Base-by-base conservation (phyloP, 2,113 vertebrate species). In the Phasianus colchicus region DNA sequence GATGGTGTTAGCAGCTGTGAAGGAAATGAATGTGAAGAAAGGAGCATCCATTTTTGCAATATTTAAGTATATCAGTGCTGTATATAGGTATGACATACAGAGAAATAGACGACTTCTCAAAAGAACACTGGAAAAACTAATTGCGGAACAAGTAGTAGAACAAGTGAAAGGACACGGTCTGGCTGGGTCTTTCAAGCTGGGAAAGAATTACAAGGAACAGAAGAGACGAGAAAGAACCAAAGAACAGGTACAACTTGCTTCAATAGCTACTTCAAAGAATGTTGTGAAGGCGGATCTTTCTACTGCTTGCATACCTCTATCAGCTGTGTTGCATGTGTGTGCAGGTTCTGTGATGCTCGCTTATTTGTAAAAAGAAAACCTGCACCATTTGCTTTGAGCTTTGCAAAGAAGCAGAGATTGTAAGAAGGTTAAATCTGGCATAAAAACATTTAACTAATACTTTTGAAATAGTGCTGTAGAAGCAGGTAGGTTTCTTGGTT, bases 101-200 rank as follows among this genome's bases (percentile, higher is more conserved):
- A 99, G 98, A 84, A 99, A 99, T 92, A 98, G 98, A 82, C 97
- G 97, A 45, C 98, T 99, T 97, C 98, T 99, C 90, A 99, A 98
- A 96, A 98, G 98, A 88, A 98, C 98, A 13, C 92, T 99, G 88
- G 98, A 96, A 63, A 99, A 99, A 96, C 98, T 99, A 55, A 98
- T 99, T 25, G 94, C 98, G 9, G 99, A 99, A 85, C 98, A 98
- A 76, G 91, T 99, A 88, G 98, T 99, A 42, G 98, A 98, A 80
- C 98, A 98, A 92, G 98, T 99, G 88, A 99, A 99, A 98, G 99
- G 99, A 80, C 98, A 99, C 43, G 99, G 99, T 81, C 96, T 99
- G 96, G 98, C 98, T 24, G 99, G 99, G 5, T 99, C 99, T 25
- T 99, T 99, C 95, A 99, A 98, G 84, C 88, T 99, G 90, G 99